Base-by-base conservation (phyloP, 2,113 vertebrate genomes). In the Sigmodon hispidus region DNA sequence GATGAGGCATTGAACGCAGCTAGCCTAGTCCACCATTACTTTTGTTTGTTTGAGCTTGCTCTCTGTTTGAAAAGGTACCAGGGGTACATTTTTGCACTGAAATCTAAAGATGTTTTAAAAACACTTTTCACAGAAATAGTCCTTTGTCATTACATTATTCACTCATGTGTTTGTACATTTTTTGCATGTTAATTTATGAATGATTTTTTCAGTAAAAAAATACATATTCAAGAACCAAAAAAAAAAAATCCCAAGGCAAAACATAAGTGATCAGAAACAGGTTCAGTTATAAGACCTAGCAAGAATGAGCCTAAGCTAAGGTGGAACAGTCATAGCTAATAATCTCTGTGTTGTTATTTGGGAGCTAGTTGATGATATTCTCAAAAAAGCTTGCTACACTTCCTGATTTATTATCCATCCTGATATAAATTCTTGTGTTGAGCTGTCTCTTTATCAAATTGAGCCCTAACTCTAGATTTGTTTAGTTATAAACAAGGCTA, bases 131-230 rank as follows among this genome's bases (percentile, higher is more conserved):
- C 98, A 98, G 97, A 98, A 98, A 98, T 98, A 98, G 98, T 98
- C 98, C 98, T 98, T 98, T 98, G 98, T 98, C 98, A 98, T 98
- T 98, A 97, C 98, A 98, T 99, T 98, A 98, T 98, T 98, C 98
- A 98, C 98, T 98, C 98, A 98, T 99, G 98, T 98, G 98, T 99
- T 99, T 99, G 98, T 99, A 99, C 98, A 99, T 99, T 99, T n/a
- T 99, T 99, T 99, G 98, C 99, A 99, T 99, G 98, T 99, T 99
- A 99, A 99, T 98, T 99, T 99, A 99, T 99, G 98, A 98, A 98
- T 98, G 98, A 99, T 98, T 98, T 99, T 98, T 99, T 98, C 98
- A 98, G 98, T 98, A 98, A 98, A 98, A 81, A 98, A 98, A 98
- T 98, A 98, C 98, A 98, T 98, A 98, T 97, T 98, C 97, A 97